These are phyloP conservation scores for Dromas ardeola DNA, from an alignment of 2,113 vertebrate species.

Conservation along the genomic window DNA sequence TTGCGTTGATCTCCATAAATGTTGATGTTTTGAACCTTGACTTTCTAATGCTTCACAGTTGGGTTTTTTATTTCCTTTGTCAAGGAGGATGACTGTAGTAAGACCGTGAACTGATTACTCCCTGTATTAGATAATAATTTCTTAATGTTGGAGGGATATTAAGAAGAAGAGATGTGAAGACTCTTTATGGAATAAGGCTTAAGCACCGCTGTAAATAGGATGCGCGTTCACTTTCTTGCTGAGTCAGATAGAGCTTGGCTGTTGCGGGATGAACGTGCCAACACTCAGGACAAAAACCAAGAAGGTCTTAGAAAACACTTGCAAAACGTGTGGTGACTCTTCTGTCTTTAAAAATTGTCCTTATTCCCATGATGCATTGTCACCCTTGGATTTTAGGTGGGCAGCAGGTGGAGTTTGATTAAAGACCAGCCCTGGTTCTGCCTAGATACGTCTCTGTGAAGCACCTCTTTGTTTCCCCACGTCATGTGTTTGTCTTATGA, in stretches of 20 bases:
- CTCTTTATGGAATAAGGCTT: constrained; percentile 25
- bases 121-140: constrained; percentile 15
- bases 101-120: constrained; percentile 37
- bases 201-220: neutral
- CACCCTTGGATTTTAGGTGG: neutral
- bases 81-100: constrained; percentile 2
- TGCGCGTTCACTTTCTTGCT: neutral
- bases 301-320: neutral
- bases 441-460: neutral
- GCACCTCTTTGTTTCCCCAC: neutral
- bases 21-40: constrained; percentile 12
- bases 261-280: neutral
- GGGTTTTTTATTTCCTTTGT: neutral
- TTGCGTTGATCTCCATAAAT: neutral
- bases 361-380: neutral
- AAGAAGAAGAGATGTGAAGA: constrained; percentile 2
- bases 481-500: neutral
- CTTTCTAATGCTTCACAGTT: constrained; percentile 5
- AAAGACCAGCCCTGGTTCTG: neutral
- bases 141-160: constrained; percentile 36
- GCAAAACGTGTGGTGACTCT: neutral
- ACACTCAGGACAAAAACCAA: neutral
- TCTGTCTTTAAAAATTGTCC: neutral
- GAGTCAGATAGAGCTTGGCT: neutral
- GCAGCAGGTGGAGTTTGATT: neutral